Evolutionary conservation across 2,888 invertebrate genomes (phyloP), one percentile per base, ranked within the genome.

Genomic region (Ectropis crepuscularia): DNA sequence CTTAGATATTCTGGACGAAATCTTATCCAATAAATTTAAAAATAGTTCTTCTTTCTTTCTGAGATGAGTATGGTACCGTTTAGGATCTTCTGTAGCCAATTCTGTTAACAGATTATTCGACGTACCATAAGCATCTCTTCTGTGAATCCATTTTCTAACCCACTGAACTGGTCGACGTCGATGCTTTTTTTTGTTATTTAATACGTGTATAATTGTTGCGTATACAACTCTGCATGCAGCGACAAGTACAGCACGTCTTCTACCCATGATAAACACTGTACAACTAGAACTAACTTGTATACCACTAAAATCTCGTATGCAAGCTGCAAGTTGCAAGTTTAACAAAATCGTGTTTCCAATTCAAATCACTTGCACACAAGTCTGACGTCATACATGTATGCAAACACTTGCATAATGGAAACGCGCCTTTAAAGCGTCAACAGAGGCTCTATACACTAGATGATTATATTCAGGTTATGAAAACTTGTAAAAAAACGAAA

Each of bases 221-320:
- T 53, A 57, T 61, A 61, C 61, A 54, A 65, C 65, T 65, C 53
- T 61, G 65, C 61, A 65, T 57, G 61, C 65, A 65, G 65, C 65
- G 58, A 58, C 65, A 65, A 65, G 58, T 1, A 65, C 62, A 65
- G 65, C 58, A 65, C 65, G 62, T 62, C 62, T 62, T 58, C 62
- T 48, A 62, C 61, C 61, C 61, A 65, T 65, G 65, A 60, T 65
- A 57, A 65, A 63, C 57, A 63, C 63, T 62, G 60, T 60, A 57
- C 59, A 60, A 64, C 16, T 28, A 61, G 60, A 60, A 65, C 55
- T 57, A 57, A 61, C 61, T 61, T 61, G 61, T 61, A 61, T 61
- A 57, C 60, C 55, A 65, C 55, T 65, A 61, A 60, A 65, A 65
- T 61, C 60, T 65, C 61, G 64, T 60, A 60, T 64, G 60, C 64